Evolutionary conservation across 92 coral and sea anemone genomes (phyloP).

Genomic region (Metridium senile): DNA sequence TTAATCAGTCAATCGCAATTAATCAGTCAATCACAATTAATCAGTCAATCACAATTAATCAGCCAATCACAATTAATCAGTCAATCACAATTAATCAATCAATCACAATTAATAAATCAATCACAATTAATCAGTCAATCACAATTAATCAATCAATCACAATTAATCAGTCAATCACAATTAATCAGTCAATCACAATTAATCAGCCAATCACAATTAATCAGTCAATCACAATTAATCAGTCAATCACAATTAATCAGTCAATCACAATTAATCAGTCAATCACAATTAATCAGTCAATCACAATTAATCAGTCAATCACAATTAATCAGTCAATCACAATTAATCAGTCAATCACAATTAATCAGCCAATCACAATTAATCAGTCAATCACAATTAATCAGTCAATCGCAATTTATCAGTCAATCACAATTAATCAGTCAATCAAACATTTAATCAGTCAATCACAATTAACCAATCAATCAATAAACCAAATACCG

Average conservation of each 20-base stretch:
- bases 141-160: background rate
- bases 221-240: background rate
- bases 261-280: background rate
- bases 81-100: too few species aligned
- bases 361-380: background rate
- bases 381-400: background rate
- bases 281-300: background rate
- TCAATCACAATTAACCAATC: background rate
- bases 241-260: background rate
- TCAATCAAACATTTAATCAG: background rate
- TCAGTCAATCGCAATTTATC: background rate
- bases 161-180: background rate
- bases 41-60: background rate
- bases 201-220: too few species aligned
- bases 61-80: too few species aligned
- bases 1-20: background rate
- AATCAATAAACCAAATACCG: background rate
- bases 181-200: background rate
- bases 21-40: background rate
- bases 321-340: too few species aligned
- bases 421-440: background rate
- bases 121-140: background rate
- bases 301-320: background rate
- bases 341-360: too few species aligned
- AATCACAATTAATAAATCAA: background rate